Base-by-base conservation (phyloP, 2,113 vertebrate genomes). In the Erinaceus europaeus region DNA sequence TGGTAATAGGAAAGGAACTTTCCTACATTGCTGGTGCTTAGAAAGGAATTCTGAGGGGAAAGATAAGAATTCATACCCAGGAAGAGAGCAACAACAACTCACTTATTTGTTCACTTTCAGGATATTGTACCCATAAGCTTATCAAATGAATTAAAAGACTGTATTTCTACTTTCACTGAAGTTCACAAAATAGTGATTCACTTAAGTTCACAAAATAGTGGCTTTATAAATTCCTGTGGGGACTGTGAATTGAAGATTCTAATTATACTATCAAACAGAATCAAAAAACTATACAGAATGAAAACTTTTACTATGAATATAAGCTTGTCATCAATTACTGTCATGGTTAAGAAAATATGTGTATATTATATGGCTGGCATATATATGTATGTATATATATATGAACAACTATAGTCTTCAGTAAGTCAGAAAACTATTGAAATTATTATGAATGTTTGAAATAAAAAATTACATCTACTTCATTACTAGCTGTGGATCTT, bases 381-480 rank as follows among this genome's bases (percentile, higher is more conserved):
- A n/a, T n/a, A n/a, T n/a, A n/a, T n/a, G n/a, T n/a, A 79, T 14
- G 34, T 50, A 73, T 5, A 20, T 21, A 44, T 34, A 79, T 48
- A 53, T 46, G 44, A 20, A 64, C 21, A 55, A 59, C 25, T 59
- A 73, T 73, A 86, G 69, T 61, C 1, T 81, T 25, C 36, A 76
- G 64, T 36, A 85, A 73, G 61, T 46, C 4, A 62, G 15, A 68
- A 82, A 81, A 65, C n/a, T n/a, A 61, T 42, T 29, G 34, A 90
- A 90, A 50, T 78, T 53, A 42, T 61, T 42, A 72, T 71, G 21
- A 62, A 23, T 90, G 53, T 34, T 88, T 84, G 48, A 76, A 84
- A 77, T 67, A 59, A 84, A n/a, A 53, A 62, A 85, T 67, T 72
- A 61, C 1, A 61, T 23, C 25, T 4, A 75, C 25, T 38, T n/a